Evolutionary conservation across 2,797 vertebrate species (phyloP).

Genomic region (Erethizon dorsatum): DNA sequence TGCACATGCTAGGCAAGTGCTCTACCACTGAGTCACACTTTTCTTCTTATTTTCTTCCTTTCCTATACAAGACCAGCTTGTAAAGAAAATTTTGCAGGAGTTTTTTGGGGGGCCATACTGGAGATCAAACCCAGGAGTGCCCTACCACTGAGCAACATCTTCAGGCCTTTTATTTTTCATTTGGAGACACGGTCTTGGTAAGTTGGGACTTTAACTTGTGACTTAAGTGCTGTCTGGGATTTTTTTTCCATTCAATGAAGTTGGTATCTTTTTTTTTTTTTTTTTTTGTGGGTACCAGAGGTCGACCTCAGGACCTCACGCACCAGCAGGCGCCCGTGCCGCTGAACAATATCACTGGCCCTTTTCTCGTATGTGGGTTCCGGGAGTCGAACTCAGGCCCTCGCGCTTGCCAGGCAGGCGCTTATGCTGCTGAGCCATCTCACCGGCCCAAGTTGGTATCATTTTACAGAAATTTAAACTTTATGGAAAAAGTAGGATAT

Average conservation of each 20-base stretch:
- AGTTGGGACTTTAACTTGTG: background rate
- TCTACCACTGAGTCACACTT: background rate
- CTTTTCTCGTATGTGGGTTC: no score
- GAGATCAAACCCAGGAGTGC: background rate
- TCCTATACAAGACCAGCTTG: background rate
- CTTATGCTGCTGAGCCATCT: no score
- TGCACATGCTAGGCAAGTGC: background rate
- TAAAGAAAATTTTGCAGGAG: background rate
- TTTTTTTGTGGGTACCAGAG: no score
- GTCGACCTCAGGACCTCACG: no score
- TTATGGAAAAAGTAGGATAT: constrained; percentile 51
- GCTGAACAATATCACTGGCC: no score
- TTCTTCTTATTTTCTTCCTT: constrained; percentile 13
- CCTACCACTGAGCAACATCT: background rate
- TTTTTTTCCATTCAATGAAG: background rate
- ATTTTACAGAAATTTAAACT: constrained; percentile 61
- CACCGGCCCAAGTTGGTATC: background rate
- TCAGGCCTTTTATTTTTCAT: background rate
- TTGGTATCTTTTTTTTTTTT: constrained; percentile 38
- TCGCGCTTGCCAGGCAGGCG: no score
- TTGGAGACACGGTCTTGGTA: background rate
- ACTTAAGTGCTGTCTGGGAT: background rate
- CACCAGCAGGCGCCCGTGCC: no score
- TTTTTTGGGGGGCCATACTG: background rate
- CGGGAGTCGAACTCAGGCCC: no score